Percentiles rank a stretch among this genome's conserved stretches.
Evolutionary conservation across 2,797 vertebrate species (phyloP).

Genomic region (Buceros bicornis): DNA sequence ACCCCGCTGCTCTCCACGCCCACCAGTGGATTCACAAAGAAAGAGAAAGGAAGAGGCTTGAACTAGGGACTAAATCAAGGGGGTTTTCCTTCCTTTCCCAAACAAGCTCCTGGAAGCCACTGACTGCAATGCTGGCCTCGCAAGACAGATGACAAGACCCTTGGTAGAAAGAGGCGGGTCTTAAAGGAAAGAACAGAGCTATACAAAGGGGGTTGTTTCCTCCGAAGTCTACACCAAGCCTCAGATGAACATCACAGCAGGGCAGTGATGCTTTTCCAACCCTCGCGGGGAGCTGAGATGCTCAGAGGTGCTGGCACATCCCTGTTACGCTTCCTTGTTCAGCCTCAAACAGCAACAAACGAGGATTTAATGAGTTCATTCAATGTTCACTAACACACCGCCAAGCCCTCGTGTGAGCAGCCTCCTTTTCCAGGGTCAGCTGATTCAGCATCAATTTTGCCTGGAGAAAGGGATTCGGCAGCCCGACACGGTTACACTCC

Average conservation of each 20-base stretch:
- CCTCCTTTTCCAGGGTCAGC: not conserved
- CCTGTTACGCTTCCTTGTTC: not conserved
- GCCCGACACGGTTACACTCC: accelerated
- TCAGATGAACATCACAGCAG: not conserved
- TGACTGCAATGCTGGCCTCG: not conserved
- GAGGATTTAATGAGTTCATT: not conserved
- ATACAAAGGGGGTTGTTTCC: not conserved
- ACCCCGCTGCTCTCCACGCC: not conserved
- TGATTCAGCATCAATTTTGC: not conserved
- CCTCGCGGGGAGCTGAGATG: not conserved
- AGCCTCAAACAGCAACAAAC: not conserved
- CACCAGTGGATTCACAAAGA: not conserved
- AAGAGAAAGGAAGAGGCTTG: not conserved
- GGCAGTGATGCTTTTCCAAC: not conserved
- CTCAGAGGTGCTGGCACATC: not conserved
- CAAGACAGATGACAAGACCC: not conserved
- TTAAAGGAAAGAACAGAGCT: not conserved
- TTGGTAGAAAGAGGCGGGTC: not conserved
- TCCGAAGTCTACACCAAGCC: not conserved
- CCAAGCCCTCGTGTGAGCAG: not conserved
- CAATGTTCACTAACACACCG: not conserved
- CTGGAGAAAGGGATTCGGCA: not conserved
- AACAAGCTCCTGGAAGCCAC: conserved; percentile 18
- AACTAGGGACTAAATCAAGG: conserved; percentile 12
- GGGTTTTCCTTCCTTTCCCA: conserved; percentile 44